Evolutionary conservation across 2,113 vertebrate genomes (phyloP), one percentile per base, ranked within the genome.

Genomic region (Amphilophus citrinellus): DNA sequence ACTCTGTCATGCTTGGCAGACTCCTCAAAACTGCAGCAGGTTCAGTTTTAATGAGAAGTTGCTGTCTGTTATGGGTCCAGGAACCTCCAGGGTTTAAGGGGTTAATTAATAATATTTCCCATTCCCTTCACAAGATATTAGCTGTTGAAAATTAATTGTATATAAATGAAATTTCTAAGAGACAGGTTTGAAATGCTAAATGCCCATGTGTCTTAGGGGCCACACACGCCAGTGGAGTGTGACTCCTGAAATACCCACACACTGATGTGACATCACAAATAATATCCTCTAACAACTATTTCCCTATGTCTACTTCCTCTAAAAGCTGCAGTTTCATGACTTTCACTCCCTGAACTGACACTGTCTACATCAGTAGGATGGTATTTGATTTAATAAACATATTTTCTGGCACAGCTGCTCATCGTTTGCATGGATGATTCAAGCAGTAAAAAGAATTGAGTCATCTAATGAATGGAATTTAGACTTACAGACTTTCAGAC

Each of bases 81-180:
- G 44, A 50, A 71, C 22, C 66, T 17, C 17, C 44, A 71, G 47
- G 47, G 27, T 73, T 56, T 56, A 73, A 73, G 32, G 68, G 68
- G 47, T 73, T 73, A 73, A 73, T 73, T 73, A 53, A 24, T 10
- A 56, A 9, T 56, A 73, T 32, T 73, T 73, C 5, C 17, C 47
- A 47, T 1, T 27, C 6, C 24, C 24, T n/a, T 73, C 68, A 73
- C 68, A 35, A n/a, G 32, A 56, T 56, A 73, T 73, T 73, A 32
- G 32, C 27, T 35, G 47, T 73, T 73, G 10, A 56, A 73, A 73
- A 73, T 53, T 9, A 73, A 73, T 56, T 73, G 18, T 14, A 73
- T 73, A 73, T 71, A 71, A 71, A 73, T 73, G 10, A 35, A 53
- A 73, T 73, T 56, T 73, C 30, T 73, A 11, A 73, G 47, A n/a